Conservation (phyloP, 2,797 vertebrate species). For the Psittacula derbiana region DNA sequence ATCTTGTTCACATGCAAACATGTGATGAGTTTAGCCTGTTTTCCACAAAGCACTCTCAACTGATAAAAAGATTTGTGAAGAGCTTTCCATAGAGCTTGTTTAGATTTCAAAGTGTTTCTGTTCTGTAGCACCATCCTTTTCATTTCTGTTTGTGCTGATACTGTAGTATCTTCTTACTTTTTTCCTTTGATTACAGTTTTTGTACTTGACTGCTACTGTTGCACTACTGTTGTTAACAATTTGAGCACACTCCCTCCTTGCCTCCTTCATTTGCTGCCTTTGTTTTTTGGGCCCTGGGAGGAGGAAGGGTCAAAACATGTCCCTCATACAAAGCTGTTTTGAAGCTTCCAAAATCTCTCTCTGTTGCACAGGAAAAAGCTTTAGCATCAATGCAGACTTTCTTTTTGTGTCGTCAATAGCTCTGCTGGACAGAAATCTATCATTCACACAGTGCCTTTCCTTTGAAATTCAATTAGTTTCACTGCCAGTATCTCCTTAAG, state of each 20-base stretch:
- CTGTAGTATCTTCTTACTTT: neutral
- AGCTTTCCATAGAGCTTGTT: neutral
- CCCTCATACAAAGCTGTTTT: conserved; percentile 25
- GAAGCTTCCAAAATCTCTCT: conserved; percentile 53
- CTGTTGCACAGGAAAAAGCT: conserved; percentile 8
- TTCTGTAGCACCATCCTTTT: neutral
- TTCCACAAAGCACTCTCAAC: neutral
- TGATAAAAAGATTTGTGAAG: neutral
- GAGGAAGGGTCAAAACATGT: conserved; percentile 7
- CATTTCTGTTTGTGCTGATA: conserved; percentile 39
- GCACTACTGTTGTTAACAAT: neutral
- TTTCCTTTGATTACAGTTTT: neutral
- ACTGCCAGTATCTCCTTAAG: conserved; percentile 40
- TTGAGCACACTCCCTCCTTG: neutral
- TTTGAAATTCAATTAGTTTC: conserved; percentile 70
- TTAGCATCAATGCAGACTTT: conserved; percentile 46
- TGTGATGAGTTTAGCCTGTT: neutral
- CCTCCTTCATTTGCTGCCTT: conserved; percentile 34
- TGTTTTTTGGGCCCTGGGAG: neutral
- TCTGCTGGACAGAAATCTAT: conserved; percentile 68
- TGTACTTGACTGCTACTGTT: neutral
- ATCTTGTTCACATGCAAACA: rapidly evolving
- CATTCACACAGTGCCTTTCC: conserved; percentile 28
- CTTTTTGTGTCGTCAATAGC: conserved; percentile 50
- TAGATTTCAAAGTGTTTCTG: conserved; percentile 35